Evolutionary conservation across 2,888 invertebrate species (phyloP).

Genomic region (Acholoe squamosa): DNA sequence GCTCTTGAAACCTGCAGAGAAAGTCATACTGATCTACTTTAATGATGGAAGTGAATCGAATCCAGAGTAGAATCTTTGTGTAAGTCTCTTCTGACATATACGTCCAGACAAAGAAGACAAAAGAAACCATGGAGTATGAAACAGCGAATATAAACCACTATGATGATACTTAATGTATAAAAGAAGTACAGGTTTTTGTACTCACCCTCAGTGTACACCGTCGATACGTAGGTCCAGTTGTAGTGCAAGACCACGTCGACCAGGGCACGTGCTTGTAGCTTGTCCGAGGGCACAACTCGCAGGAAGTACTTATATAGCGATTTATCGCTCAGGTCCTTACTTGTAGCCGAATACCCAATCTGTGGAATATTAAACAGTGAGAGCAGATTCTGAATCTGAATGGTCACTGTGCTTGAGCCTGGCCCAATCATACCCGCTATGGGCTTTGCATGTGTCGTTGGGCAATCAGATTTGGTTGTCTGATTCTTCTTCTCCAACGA

Average conservation of each 20-base stretch:
- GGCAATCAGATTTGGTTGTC: constrained; percentile 62
- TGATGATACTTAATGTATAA: neutral
- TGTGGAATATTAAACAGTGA: constrained; percentile 88
- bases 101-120: too few species aligned
- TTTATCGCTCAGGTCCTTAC: constrained; percentile 90
- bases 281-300: constrained; percentile 91
- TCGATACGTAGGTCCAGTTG: constrained; percentile 92
- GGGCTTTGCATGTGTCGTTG: constrained; percentile 72
- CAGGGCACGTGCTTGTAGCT: constrained; percentile 90
- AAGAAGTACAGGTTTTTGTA: neutral
- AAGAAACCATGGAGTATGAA: too few species aligned
- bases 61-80: too few species aligned
- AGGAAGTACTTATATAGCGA: constrained; percentile 90
- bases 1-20: too few species aligned
- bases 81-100: too few species aligned
- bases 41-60: too few species aligned
- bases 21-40: too few species aligned
- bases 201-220: constrained; percentile 90
- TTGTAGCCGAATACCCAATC: constrained; percentile 91
- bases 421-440: constrained; percentile 90
- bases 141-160: neutral
- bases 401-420: constrained; percentile 89
- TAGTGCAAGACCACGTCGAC: constrained; percentile 85
- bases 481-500: constrained; percentile 71
- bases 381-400: constrained; percentile 89